Evolutionary conservation across 2,113 vertebrate species (phyloP), one percentile per base, ranked within the genome.

Genomic region (Centropristis striata): DNA sequence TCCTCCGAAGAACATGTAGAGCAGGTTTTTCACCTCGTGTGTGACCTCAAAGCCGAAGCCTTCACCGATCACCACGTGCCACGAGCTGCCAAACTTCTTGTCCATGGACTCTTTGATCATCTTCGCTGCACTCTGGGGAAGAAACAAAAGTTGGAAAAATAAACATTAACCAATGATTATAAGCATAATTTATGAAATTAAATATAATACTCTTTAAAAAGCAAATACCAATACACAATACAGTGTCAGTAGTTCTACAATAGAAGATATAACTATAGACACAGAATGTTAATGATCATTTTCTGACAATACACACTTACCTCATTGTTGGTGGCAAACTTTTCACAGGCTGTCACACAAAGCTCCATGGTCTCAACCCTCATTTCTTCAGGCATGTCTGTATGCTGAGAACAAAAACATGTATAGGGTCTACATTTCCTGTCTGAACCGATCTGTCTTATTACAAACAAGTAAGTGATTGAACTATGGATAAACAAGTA

Each of bases 51-150:
- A 98, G 44, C 97, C 97, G 36, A 99, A 99, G 53, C 97, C 96
- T 81, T 99, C 98, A 1, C 98, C 98, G 2, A 99, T 98, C 89
- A 99, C 98, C 81, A 98, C 97, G 0, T 99, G 98, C 98, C 98
- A 99, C 39, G 98, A 99, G 86, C 97, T 98, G 66, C 98, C 98
- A 37, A 99, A 99, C 87, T 96, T 98, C 96, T 99, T 99, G 94
- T 99, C 98, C 98, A 99, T 99, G 0, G 96, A 97, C 94, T 99
- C 98, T 80, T 99, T 99, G 91, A 99, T 99, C 98, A 99, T 99
- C 94, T 98, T 99, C 18, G 98, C 98, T 3, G 98, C 98, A 0
- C 96, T 99, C 98, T 99, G 92, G 36, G 14, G 4, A 21, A 65
- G 1, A 2, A 13, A 10, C 0, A 41, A 14, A 46, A 23, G 0